Base-by-base conservation (phyloP, 2,113 vertebrate species). In the Abramis brama region DNA sequence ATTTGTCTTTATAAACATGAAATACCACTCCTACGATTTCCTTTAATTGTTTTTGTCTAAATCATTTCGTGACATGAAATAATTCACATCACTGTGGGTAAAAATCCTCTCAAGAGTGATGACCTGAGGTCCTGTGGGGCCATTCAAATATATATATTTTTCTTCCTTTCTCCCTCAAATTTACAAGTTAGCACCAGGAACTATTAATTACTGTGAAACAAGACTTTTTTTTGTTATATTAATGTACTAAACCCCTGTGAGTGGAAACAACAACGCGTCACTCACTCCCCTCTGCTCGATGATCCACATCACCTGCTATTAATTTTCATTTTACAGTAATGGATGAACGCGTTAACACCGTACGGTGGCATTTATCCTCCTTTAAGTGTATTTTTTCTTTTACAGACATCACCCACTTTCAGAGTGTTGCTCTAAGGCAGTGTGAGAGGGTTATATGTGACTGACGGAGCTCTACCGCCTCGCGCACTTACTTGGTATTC, bases 401-500 rank as follows among this genome's bases (percentile, higher is more conserved):
- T 64, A 3, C 9, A 4, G 7, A 80, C n/a, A 57, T 78, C 50
- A 33, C 27, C 50, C 50, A 19, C 59, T 66, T 66, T 25, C 33
- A 43, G 57, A 36, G 30, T 78, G 19, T 60, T 19, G 47, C 19
- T 60, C 3, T 60, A 13, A 43, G 19, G 64, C 23, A 21, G 73
- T 17, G 60, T 10, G 74, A 25, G 71, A 77, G 39, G 23, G 55
- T 80, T 36, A 36, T 25, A 78, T 70, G 33, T 73, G 39, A 80
- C 15, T 68, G 9, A 55, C 27, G 25, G 50, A 55, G 47, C 33
- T 19, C 21, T 10, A 19, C 36, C 36, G 45, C 55, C 60, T 71
- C 68, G 68, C 47, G 39, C 71, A 92, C 98, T 98, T 97, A 99
- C 98, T 98, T 99, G 95, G 95, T 96, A 92, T 99, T 99, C 88